A percentile compares a stretch with the other conserved stretches of the same genome.
phyloP scores from a whole-genome alignment of 2,888 invertebrate genomes.

The Beris morrisii region DNA sequence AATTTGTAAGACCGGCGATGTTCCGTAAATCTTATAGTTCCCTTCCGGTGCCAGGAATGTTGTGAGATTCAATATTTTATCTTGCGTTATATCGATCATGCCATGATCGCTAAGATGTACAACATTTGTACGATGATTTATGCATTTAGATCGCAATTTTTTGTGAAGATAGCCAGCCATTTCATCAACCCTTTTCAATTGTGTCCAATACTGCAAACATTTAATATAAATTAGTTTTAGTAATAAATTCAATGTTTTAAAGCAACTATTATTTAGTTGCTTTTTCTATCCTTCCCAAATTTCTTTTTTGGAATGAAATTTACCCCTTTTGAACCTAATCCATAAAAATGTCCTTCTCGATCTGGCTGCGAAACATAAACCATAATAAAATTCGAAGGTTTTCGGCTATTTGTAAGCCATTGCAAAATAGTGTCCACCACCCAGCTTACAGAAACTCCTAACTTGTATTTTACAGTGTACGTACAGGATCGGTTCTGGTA shows the following conservation, averaged over 20 bases:
- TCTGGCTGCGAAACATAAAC: constrained; percentile 60
- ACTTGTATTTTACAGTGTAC: constrained; percentile 51
- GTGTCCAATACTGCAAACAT: background rate
- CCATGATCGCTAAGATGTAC: constrained; percentile 76
- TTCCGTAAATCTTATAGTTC: constrained; percentile 52
- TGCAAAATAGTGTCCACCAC: constrained; percentile 59
- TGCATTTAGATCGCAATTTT: constrained; percentile 58
- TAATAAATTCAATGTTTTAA: too few species aligned
- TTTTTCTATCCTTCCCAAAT: too few species aligned
- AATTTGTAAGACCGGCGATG: constrained; percentile 63
- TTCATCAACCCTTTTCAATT: background rate
- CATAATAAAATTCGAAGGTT: constrained; percentile 68
- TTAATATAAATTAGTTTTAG: background rate
- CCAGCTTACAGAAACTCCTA: constrained; percentile 56
- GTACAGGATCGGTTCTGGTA: constrained; percentile 59
- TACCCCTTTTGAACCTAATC: constrained; percentile 48
- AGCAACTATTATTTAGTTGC: too few species aligned
- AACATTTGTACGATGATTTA: constrained; percentile 63
- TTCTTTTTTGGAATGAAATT: too few species aligned
- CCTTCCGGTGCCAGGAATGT: constrained; percentile 51
- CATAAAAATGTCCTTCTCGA: constrained; percentile 65
- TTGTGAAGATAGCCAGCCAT: constrained; percentile 38
- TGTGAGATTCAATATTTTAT: constrained; percentile 51
- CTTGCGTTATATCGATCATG: constrained; percentile 60
- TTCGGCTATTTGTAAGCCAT: constrained; percentile 62